These are phyloP conservation scores for Seira ritae DNA, from an alignment of 2,888 invertebrate species.

Conservation along the genomic window DNA sequence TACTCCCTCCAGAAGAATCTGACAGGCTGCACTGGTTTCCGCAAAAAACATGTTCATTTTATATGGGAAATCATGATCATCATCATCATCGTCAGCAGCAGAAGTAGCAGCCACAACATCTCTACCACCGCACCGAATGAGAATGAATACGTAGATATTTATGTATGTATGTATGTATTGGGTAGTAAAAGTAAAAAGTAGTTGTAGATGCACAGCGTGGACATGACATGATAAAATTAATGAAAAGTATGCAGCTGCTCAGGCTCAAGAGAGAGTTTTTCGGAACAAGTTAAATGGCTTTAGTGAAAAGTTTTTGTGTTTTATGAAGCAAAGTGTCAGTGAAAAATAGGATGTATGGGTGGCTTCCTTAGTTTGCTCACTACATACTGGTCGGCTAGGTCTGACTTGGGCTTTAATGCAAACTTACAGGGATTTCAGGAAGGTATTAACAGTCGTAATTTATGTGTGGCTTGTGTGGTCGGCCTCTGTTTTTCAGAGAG, in stretches of 20 bases:
- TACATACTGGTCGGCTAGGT: no score
- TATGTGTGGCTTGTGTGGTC: slow-evolving; percentile 46
- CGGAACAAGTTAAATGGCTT: background rate
- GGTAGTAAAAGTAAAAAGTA: background rate
- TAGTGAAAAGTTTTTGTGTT: slow-evolving; percentile 12
- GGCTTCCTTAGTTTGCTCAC: background rate
- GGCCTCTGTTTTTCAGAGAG: slow-evolving; percentile 24
- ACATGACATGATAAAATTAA: slow-evolving; percentile 43
- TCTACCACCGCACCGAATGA: no score
- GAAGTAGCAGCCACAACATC: no score
- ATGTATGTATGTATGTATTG: no score
- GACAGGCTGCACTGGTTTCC: slow-evolving; percentile 23
- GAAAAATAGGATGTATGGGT: slow-evolving; percentile 5
- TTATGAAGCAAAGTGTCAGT: slow-evolving; percentile 39
- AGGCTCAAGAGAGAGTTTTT: slow-evolving; percentile 17
- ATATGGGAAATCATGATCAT: background rate
- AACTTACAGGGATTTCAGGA: slow-evolving; percentile 41
- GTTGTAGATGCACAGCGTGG: background rate
- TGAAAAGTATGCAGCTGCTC: slow-evolving; percentile 29
- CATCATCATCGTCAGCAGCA: no score
- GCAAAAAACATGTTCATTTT: slow-evolving; percentile 5
- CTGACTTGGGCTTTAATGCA: slow-evolving; percentile 33
- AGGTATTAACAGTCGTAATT: slow-evolving; percentile 54
- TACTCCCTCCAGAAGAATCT: background rate
- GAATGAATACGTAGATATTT: no score